These are phyloP conservation scores for Leptodactylus fallax DNA, from an alignment of 2,797 vertebrate genomes.

Conservation along the genomic window DNA sequence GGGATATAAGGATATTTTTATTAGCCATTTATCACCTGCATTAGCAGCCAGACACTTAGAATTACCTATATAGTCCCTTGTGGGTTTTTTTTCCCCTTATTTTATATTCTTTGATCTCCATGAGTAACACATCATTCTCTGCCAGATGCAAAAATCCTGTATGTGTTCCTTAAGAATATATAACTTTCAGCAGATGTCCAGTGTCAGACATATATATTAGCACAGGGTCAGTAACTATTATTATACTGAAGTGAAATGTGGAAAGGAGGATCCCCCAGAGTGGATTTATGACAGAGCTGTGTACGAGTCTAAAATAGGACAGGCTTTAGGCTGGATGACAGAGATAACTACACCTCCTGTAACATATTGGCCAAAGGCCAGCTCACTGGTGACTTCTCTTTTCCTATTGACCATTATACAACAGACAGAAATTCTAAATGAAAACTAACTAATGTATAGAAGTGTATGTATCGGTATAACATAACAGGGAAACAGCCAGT, in stretches of 20 bases:
- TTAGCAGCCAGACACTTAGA: no score
- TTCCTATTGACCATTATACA: slow-evolving; percentile 2
- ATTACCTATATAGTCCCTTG: no score
- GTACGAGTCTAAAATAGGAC: slow-evolving; percentile 16
- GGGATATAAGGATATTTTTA: no score
- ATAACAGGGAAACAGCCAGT: no score
- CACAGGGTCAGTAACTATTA: slow-evolving; percentile 8
- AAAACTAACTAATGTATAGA: background rate
- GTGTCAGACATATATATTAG: background rate
- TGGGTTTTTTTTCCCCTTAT: no score
- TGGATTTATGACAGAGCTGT: slow-evolving; percentile 22
- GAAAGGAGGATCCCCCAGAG: background rate
- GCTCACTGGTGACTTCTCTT: background rate
- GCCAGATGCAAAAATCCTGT: background rate
- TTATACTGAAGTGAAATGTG: slow-evolving; percentile 12
- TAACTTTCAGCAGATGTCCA: background rate
- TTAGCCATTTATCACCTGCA: no score
- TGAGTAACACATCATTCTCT: no score
- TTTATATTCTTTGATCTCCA: no score
- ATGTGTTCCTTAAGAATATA: background rate
- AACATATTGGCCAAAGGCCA: background rate
- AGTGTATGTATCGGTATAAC: no score
- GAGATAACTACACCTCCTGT: slow-evolving; percentile 11
- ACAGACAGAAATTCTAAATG: background rate
- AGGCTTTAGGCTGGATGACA: background rate